Conservation (phyloP, 2,113 vertebrate species). For the Crypturellus undulatus region DNA sequence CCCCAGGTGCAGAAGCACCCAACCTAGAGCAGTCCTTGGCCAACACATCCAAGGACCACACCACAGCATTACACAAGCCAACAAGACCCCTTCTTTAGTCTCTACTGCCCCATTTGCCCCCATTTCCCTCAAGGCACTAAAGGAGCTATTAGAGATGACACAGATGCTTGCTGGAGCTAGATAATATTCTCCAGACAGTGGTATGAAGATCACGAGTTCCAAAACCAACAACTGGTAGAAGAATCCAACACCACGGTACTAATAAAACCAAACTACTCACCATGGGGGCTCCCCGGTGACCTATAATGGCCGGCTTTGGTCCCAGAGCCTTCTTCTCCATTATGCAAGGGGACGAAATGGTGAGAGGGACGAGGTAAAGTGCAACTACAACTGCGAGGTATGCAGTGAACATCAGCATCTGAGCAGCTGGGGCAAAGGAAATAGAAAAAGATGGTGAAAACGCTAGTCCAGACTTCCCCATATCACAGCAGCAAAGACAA, state of each 20-base stretch:
- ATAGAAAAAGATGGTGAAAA: background rate
- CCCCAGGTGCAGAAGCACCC: background rate
- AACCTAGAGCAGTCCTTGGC: background rate
- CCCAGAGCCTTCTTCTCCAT: slow-evolving; percentile 89
- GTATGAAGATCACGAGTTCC: background rate
- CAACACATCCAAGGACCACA: background rate
- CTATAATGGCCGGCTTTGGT: slow-evolving; percentile 86
- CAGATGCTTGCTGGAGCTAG: background rate
- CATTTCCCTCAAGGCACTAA: too few species aligned
- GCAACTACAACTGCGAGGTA: slow-evolving; percentile 85
- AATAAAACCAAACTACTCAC: slow-evolving; percentile 71
- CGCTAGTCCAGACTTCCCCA: background rate
- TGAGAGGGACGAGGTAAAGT: slow-evolving; percentile 89
- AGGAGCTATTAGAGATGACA: too few species aligned
- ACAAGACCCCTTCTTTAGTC: background rate
- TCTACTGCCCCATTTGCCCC: too few species aligned
- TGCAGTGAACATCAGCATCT: slow-evolving; percentile 82
- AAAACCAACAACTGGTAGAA: background rate
- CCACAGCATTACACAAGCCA: background rate
- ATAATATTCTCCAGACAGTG: background rate
- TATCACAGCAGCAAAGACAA: accelerated
- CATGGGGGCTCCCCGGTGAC: slow-evolving; percentile 92
- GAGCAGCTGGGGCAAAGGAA: slow-evolving; percentile 79
- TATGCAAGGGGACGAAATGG: slow-evolving; percentile 94
- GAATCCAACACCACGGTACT: too few species aligned